Evolutionary conservation across 2,113 vertebrate genomes (phyloP).

Genomic region (Lipophrys pholis): DNA sequence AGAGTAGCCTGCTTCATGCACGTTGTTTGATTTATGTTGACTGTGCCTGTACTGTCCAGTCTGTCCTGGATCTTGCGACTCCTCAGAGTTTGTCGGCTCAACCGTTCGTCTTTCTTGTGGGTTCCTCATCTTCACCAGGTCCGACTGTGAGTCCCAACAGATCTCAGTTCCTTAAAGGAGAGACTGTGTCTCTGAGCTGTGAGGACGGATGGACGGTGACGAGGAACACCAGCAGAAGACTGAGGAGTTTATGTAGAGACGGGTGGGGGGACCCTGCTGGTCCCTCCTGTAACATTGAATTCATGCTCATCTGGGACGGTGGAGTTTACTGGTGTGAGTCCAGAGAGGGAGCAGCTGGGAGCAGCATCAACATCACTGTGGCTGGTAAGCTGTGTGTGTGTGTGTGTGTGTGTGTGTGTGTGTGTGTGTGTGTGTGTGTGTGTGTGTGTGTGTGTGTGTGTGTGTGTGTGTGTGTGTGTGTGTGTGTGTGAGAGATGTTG

Average conservation of each 20-base stretch:
- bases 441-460: too few species aligned
- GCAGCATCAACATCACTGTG: constrained; percentile 30
- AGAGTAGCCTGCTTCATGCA: too few species aligned
- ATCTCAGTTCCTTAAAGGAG: not conserved
- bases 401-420: too few species aligned
- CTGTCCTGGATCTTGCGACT: too few species aligned
- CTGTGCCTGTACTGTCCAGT: too few species aligned
- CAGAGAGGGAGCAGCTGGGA: constrained; percentile 19
- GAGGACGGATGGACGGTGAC: constrained; percentile 22
- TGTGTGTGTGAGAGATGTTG: not conserved
- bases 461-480: too few species aligned
- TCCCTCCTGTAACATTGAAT: not conserved
- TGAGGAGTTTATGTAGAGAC: not conserved
- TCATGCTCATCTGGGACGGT: too few species aligned
- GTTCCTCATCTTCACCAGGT: not conserved
- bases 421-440: too few species aligned
- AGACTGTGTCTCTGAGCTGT: constrained; percentile 18
- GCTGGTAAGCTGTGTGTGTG: constrained; percentile 14
- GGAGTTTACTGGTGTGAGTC: constrained; percentile 48
- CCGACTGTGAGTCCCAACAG: constrained; percentile 29
- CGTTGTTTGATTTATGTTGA: too few species aligned
- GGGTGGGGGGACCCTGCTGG: not conserved
- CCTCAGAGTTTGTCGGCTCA: too few species aligned
- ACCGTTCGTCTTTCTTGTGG: too few species aligned
- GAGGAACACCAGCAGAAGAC: constrained; percentile 1